Conservation (phyloP, 2,888 invertebrate species). For the Caenorhabditis macrosperma region DNA sequence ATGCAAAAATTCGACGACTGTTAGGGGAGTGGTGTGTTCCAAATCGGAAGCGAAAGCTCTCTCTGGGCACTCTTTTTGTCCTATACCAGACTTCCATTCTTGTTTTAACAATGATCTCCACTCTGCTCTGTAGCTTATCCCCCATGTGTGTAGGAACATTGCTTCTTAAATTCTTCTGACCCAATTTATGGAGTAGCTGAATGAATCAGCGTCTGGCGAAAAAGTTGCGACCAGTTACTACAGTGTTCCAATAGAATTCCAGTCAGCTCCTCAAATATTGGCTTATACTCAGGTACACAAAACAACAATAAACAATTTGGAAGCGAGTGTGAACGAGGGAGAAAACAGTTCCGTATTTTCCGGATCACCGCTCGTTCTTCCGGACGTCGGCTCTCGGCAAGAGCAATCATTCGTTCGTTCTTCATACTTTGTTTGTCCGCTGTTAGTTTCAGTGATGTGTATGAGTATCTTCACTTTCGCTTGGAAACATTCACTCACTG, state of each 20-base stretch:
- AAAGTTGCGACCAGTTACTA: constrained; percentile 20
- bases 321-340: no score
- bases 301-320: constrained; percentile 54
- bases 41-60: constrained; percentile 39
- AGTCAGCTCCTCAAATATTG: constrained; percentile 52
- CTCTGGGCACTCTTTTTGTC: constrained; percentile 16
- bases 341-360: constrained; percentile 38
- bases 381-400: neutral
- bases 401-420: neutral
- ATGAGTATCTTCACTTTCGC: constrained; percentile 21
- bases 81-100: neutral
- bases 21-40: constrained; percentile 49
- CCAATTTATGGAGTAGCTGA: no score
- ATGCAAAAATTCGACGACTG: constrained; percentile 52
- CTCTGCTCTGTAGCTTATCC: neutral
- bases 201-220: neutral
- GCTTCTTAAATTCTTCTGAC: no score
- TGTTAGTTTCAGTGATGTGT: constrained; percentile 4
- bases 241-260: constrained; percentile 39
- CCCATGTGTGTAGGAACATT: neutral
- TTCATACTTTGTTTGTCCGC: neutral
- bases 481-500: constrained; percentile 50
- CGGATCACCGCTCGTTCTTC: constrained; percentile 29
- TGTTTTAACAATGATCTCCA: neutral
- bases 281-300: constrained; percentile 60